Conservation (phyloP, 2,888 invertebrate species). For the Esperia sulphurella region DNA sequence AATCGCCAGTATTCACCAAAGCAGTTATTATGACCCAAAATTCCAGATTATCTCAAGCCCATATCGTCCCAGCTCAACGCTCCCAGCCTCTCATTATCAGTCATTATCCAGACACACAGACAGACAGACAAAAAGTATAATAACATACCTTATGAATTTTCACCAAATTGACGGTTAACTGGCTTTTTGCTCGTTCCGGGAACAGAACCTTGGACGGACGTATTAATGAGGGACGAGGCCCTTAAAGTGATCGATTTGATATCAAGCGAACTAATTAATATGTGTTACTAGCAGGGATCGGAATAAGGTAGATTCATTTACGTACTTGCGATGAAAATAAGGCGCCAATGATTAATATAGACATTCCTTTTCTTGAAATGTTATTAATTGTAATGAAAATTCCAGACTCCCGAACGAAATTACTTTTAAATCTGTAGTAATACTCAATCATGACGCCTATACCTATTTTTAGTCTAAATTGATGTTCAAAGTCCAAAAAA, state of each 20-base stretch:
- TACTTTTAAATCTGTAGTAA: too few species aligned
- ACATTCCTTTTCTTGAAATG: too few species aligned
- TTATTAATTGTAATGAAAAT: too few species aligned
- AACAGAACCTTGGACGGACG: conserved; percentile 15
- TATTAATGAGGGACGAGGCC: not conserved
- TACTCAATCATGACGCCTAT: too few species aligned
- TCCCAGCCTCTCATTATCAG: not conserved
- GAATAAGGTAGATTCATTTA: too few species aligned
- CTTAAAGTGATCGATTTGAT: conserved; percentile 2
- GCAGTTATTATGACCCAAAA: not conserved
- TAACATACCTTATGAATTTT: conserved; percentile 7
- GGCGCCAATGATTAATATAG: too few species aligned
- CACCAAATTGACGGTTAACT: conserved; percentile 7
- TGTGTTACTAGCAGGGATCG: not conserved
- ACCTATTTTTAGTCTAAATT: too few species aligned
- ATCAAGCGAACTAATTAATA: not conserved
- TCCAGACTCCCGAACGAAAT: too few species aligned
- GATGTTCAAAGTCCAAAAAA: too few species aligned
- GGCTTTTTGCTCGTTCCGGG: conserved; percentile 22
- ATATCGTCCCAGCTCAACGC: not conserved
- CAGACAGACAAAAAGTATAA: conserved; percentile 5
- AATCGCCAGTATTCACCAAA: too few species aligned
- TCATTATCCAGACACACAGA: conserved; percentile 1
- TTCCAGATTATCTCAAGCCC: not conserved
- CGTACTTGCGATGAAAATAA: too few species aligned